phyloP scores from a whole-genome alignment of 1,140 invertebrate species.

The Lucilia cuprina region DNA sequence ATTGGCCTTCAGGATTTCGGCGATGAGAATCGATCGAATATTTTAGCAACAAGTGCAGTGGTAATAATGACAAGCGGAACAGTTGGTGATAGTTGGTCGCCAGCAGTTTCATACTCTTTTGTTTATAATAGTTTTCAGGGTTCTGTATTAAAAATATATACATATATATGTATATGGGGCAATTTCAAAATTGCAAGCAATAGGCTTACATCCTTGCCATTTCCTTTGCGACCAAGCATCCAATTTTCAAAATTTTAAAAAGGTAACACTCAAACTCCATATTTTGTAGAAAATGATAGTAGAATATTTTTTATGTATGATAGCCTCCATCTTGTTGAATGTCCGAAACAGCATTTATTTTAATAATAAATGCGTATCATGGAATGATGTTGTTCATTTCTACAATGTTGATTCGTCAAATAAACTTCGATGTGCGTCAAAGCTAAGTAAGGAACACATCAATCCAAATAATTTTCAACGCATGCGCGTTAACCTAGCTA shows the following conservation, averaged over 20 bases:
- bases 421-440: not conserved
- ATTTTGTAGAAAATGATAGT: not conserved
- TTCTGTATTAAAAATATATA: not conserved
- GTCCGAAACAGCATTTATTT: not conserved
- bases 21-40: constrained; percentile 1
- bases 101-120: not conserved
- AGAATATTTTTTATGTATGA: not conserved
- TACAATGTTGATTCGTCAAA: constrained; percentile 16
- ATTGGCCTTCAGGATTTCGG: constrained; percentile 9
- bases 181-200: constrained; percentile 1
- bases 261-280: not conserved
- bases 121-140: not conserved
- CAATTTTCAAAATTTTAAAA: not conserved
- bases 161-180: too few relatives aligned
- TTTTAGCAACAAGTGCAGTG: not conserved
- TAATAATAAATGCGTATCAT: too few relatives aligned
- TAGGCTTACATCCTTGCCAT: not conserved
- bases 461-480: constrained; percentile 22
- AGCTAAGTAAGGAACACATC: constrained; percentile 9
- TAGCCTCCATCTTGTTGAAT: not conserved
- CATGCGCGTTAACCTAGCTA: not conserved
- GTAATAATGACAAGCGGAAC: constrained; percentile 2
- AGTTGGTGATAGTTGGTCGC: not conserved
- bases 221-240: constrained; percentile 18
- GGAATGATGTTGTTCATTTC: not conserved